A percentile compares a stretch with the other conserved stretches of the same genome.
These are phyloP conservation scores for Bufotes viridis DNA, from an alignment of 2,797 vertebrate genomes.

Conservation along the genomic window DNA sequence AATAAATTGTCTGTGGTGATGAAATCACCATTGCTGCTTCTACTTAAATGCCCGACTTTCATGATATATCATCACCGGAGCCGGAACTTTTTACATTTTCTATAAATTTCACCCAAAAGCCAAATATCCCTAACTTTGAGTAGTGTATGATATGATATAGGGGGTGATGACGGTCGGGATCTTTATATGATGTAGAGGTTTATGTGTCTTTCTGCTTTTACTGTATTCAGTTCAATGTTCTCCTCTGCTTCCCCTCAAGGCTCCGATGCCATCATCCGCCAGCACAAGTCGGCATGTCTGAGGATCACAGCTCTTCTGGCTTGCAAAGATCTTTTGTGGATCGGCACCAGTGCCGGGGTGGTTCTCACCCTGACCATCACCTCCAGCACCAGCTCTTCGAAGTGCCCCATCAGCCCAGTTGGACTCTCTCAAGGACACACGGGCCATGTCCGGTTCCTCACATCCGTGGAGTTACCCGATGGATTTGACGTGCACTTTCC, in stretches of 20 bases:
- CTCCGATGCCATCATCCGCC: slow-evolving; percentile 95
- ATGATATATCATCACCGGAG: too few species aligned
- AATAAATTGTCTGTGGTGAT: too few species aligned
- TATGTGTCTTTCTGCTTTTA: too few species aligned
- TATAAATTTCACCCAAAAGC: too few species aligned
- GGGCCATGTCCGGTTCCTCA: slow-evolving; percentile 96
- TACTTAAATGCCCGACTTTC: too few species aligned
- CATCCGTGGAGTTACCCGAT: slow-evolving; percentile 91
- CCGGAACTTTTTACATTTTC: too few species aligned
- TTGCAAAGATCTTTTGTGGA: slow-evolving; percentile 95
- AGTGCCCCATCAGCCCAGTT: slow-evolving; percentile 79
- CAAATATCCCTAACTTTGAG: too few species aligned
- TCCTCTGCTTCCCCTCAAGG: slow-evolving; percentile 72
- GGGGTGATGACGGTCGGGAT: too few species aligned
- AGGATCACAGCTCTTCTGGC: slow-evolving; percentile 93
- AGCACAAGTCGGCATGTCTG: slow-evolving; percentile 98
- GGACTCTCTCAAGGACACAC: slow-evolving; percentile 96
- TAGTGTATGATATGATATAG: too few species aligned
- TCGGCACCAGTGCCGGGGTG: slow-evolving; percentile 95
- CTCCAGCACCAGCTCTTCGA: slow-evolving; percentile 74
- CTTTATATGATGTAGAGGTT: too few species aligned
- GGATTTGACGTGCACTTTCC: slow-evolving; percentile 87
- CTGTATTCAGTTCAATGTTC: not conserved
- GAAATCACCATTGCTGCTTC: too few species aligned
- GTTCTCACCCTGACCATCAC: slow-evolving; percentile 87